These are phyloP conservation scores for Ceratina calcarata DNA, from an alignment of 1,140 invertebrate species.

Conservation along the genomic window DNA sequence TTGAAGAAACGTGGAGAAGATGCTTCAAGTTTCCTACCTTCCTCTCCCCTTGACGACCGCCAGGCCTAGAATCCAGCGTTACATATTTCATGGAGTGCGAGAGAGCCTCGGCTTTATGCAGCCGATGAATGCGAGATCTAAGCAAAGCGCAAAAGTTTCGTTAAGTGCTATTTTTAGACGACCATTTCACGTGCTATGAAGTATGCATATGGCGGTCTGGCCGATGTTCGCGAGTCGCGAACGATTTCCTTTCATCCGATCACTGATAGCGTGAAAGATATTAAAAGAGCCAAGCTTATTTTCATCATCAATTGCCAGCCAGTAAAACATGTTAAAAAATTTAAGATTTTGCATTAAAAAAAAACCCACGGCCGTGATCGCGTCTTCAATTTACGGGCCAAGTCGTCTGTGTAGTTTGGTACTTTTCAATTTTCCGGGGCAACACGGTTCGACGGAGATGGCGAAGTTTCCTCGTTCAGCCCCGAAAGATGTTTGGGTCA, in stretches of 20 bases:
- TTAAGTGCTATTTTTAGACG: constrained; percentile 25
- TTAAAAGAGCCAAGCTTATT: too few species aligned
- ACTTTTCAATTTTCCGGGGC: background rate
- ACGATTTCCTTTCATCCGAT: too few species aligned
- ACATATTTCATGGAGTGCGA: constrained; percentile 16
- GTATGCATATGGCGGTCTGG: background rate
- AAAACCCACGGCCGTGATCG: too few species aligned
- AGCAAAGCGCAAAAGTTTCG: constrained; percentile 23
- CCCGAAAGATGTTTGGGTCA: background rate
- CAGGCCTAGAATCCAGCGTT: constrained; percentile 2
- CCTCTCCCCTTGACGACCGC: background rate
- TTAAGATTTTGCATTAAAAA: too few species aligned
- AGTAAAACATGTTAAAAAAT: too few species aligned
- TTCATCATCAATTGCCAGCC: too few species aligned
- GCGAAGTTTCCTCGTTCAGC: background rate
- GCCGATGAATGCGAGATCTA: constrained; percentile 7
- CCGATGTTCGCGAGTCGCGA: background rate
- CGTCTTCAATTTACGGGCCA: too few species aligned
- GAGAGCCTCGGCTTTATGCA: background rate
- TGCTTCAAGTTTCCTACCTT: background rate
- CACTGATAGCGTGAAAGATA: too few species aligned
- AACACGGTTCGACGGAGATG: background rate
- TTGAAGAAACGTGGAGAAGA: background rate
- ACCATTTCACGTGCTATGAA: background rate
- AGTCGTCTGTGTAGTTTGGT: background rate